Evolutionary conservation across 2,113 vertebrate species (phyloP).

Genomic region (Symphodus melops): DNA sequence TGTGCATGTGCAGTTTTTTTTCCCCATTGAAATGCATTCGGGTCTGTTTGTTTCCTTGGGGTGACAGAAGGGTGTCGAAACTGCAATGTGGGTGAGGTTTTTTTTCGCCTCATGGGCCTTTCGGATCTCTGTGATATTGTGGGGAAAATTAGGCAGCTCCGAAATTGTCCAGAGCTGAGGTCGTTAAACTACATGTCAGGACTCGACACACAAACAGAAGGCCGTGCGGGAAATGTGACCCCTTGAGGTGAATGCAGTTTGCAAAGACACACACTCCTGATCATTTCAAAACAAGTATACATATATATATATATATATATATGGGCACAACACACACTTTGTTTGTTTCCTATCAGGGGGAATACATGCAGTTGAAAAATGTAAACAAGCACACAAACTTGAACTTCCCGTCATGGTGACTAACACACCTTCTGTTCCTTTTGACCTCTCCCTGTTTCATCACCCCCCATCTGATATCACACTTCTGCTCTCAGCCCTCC

Average conservation of each 20-base stretch:
- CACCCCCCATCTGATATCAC: background rate
- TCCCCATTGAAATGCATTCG: conserved; percentile 15
- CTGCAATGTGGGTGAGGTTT: conserved; percentile 38
- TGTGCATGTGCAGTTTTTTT: conserved; percentile 1
- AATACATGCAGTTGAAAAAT: background rate
- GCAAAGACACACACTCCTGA: background rate
- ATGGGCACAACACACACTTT: conserved; percentile 8
- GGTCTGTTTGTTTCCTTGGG: conserved; percentile 30
- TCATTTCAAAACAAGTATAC: background rate
- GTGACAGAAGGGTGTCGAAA: conserved; percentile 56
- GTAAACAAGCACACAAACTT: background rate
- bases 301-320: too few relatives aligned
- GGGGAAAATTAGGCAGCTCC: conserved; percentile 37
- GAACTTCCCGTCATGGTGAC: conserved; percentile 10
- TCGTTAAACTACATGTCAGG: conserved; percentile 19
- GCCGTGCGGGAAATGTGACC: conserved; percentile 29
- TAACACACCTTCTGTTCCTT: background rate
- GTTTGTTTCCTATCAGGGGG: background rate
- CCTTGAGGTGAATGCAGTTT: background rate
- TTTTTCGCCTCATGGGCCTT: conserved; percentile 38
- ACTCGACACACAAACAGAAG: conserved; percentile 4
- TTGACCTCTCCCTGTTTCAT: conserved; percentile 37
- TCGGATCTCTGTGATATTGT: conserved; percentile 59
- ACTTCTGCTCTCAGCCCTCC: background rate
- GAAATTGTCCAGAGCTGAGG: background rate